Conservation (phyloP, 2,797 vertebrate species). For the Uromys caudimaculatus region DNA sequence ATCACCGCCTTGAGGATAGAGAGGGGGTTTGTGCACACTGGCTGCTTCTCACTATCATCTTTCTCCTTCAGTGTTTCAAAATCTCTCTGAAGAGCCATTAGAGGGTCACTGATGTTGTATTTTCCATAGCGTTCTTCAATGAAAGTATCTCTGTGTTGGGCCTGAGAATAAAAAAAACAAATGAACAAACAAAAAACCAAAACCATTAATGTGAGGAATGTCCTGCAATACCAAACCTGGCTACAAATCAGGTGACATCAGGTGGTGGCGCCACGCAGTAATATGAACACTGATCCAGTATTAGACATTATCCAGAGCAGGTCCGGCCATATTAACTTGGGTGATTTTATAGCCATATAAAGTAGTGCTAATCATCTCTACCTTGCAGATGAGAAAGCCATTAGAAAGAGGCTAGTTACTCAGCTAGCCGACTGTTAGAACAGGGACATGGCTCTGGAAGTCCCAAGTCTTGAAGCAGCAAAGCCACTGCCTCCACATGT, state of each 20-base stretch:
- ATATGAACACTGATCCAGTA: background rate
- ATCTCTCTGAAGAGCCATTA: constrained; percentile 97
- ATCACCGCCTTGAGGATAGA: constrained; percentile 96
- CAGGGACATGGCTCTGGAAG: background rate
- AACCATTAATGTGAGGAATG: background rate
- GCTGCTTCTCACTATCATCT: constrained; percentile 88
- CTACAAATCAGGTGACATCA: background rate
- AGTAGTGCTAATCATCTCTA: background rate
- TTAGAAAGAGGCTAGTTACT: background rate
- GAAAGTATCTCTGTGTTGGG: constrained; percentile 95
- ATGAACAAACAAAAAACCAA: background rate
- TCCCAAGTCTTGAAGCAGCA: background rate
- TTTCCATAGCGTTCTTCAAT: constrained; percentile 97
- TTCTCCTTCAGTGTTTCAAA: constrained; percentile 91
- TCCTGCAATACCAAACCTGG: background rate
- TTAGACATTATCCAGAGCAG: background rate
- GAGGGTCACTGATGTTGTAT: constrained; percentile 96
- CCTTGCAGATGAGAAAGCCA: constrained; percentile 37
- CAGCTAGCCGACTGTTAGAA: background rate
- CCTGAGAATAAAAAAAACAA: constrained; percentile 87
- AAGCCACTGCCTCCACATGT: background rate
- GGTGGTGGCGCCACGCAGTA: background rate
- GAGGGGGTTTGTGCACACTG: constrained; percentile 92
- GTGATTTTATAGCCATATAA: background rate
- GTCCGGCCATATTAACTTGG: background rate